These are phyloP conservation scores for Shinisaurus crocodilurus DNA, from an alignment of 2,113 vertebrate species.

Conservation along the genomic window DNA sequence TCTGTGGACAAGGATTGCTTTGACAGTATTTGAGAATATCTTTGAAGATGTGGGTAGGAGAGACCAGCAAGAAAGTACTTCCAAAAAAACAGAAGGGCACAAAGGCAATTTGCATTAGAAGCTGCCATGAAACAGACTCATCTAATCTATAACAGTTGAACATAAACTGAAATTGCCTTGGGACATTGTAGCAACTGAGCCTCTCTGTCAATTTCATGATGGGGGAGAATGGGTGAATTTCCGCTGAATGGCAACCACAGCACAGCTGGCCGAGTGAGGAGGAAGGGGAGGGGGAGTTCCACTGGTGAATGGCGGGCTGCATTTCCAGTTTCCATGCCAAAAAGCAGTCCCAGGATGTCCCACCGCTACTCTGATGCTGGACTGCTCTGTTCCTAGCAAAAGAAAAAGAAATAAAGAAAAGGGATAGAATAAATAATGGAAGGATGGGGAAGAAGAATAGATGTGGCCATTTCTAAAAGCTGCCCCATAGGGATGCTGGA, in stretches of 20 bases:
- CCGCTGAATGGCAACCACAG: slow-evolving; percentile 22
- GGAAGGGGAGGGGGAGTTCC: background rate
- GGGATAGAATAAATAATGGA: background rate
- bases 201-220: slow-evolving; percentile 12
- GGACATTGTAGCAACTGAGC: slow-evolving; percentile 34
- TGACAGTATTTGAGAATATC: background rate
- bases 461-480: fast-evolving
- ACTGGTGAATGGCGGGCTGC: too few species aligned
- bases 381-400: slow-evolving; percentile 12
- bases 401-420: background rate
- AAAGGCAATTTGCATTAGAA: slow-evolving; percentile 43
- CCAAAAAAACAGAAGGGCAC: background rate
- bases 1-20: background rate
- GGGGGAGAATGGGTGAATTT: slow-evolving; percentile 16
- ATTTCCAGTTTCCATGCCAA: background rate
- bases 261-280: slow-evolving; percentile 38
- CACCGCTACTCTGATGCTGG: background rate
- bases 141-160: slow-evolving; percentile 35
- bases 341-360: background rate
- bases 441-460: background rate
- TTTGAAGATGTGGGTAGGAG: slow-evolving; percentile 1
- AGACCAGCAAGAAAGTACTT: background rate
- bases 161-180: slow-evolving; percentile 58
- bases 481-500: background rate
- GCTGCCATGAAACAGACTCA: slow-evolving; percentile 29